Evolutionary conservation across 2,113 vertebrate genomes (phyloP), one percentile per base, ranked within the genome.

Genomic region (Salvelinus fontinalis): DNA sequence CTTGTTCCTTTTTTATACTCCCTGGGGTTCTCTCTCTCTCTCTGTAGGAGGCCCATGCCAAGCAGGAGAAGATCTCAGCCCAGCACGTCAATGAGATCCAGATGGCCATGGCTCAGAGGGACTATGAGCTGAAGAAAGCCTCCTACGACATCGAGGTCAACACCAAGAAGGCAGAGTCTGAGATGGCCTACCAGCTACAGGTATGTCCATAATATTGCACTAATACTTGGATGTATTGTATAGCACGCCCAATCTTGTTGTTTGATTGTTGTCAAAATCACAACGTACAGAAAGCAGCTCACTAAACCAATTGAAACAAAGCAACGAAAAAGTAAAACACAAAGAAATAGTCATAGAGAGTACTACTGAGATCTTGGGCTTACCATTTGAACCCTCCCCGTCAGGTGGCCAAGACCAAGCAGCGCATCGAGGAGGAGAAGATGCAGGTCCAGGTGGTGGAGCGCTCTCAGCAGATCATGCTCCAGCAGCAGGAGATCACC

Each of bases 361-460:
- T 34, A 26, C n/a, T 18, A 64, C 9, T 54, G 29, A 26, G 31
- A 54, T 29, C 59, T 39, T 51, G 13, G 29, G 29, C 29, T 31
- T 31, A 31, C 29, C 29, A 31, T 26, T 49, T 34, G 64, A 5
- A 18, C 49, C 16, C 2, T 3, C 26, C 5, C 12, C 27, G 1
- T n/a, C 80, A 97, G 96, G 96, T 96, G 24, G 96, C 96, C 1
- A 97, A 96, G 89, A 97, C 96, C 0, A 97, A 96, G 92, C 96
- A 97, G 84, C 92, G 92, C 2, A 96, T 97, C 1, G 96, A 97
- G 89, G 95, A 96, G 81, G 95, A 97, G 91, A 93, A 92, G 76
- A 96, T 96, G 85, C 95, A 97, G 89, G 93, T 97, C 13, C 91
- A 95, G 88, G 96, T 97, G 82, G 95, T 97, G 71, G 96, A 97